Conservation (phyloP, 2,113 vertebrate genomes). For the Oryzias celebensis region DNA sequence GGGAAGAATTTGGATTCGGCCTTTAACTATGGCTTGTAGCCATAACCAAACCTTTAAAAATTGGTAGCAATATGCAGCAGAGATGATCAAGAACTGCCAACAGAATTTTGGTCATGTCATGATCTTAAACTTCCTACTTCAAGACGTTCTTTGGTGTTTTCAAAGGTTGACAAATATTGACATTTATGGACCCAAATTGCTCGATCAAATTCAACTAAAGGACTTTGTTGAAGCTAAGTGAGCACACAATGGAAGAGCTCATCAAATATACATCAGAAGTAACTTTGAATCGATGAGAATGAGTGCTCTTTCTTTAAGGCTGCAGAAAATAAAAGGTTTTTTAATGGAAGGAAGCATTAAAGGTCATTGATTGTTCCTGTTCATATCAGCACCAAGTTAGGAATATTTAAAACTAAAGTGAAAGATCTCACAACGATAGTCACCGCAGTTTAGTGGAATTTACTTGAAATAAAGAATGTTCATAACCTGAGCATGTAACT, state of each 20-base stretch:
- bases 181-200: slow-evolving; percentile 6
- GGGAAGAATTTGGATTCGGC: no score
- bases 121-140: neutral
- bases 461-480: no score
- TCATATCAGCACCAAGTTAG: slow-evolving; percentile 5
- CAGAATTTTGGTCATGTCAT: neutral
- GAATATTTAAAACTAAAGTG: no score
- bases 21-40: neutral
- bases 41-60: slow-evolving; percentile 4
- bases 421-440: neutral
- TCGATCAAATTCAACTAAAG: slow-evolving; percentile 43
- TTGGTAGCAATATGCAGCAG: neutral
- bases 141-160: neutral
- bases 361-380: slow-evolving; percentile 4
- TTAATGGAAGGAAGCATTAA: slow-evolving; percentile 26
- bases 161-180: slow-evolving; percentile 10
- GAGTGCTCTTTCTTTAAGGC: slow-evolving; percentile 36
- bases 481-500: no score
- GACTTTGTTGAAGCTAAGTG: slow-evolving; percentile 29
- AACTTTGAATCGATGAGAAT: slow-evolving; percentile 41
- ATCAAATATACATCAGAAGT: slow-evolving; percentile 75
- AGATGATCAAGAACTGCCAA: neutral
- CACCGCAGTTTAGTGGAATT: neutral
- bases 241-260: slow-evolving; percentile 41
- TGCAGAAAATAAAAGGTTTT: slow-evolving; percentile 19